These are phyloP conservation scores for Fragum fragum DNA, from an alignment of 2,888 invertebrate genomes.

Conservation along the genomic window DNA sequence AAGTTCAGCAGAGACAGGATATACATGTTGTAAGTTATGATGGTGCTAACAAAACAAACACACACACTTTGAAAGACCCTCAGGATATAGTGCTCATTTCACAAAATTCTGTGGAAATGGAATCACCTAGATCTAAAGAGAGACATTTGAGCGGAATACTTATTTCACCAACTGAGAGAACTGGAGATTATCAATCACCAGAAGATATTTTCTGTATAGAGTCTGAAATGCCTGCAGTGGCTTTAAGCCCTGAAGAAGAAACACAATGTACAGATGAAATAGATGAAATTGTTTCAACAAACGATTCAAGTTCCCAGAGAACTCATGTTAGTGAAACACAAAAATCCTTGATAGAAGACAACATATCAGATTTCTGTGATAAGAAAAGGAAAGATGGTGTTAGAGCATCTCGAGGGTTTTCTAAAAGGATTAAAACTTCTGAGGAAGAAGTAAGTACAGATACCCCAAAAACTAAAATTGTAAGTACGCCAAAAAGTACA, in stretches of 20 bases:
- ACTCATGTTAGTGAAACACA: constrained; percentile 26
- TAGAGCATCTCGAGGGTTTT: constrained; percentile 15
- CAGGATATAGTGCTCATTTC: constrained; percentile 8
- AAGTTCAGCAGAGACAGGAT: constrained; percentile 1
- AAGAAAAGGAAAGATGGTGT: not conserved
- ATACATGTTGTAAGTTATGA: not conserved
- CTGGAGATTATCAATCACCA: constrained; percentile 41
- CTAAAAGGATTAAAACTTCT: not conserved
- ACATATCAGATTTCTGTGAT: not conserved
- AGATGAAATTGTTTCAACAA: not conserved
- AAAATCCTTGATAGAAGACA: not conserved
- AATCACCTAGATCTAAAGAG: not conserved
- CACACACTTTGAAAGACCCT: not conserved
- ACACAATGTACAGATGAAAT: not conserved
- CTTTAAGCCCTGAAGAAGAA: constrained; percentile 47
- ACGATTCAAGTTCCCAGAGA: not conserved
- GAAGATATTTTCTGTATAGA: constrained; percentile 68
- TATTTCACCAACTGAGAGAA: constrained; percentile 47
- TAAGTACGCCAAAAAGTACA: not conserved
- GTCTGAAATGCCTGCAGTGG: constrained; percentile 59
- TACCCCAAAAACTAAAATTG: not conserved
- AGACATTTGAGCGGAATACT: constrained; percentile 55
- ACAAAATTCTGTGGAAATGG: constrained; percentile 14
- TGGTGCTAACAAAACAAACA: not conserved
- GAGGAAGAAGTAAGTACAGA: not conserved